Conservation (phyloP, 2,797 vertebrate genomes). For the Lepilemur ruficaudatus region DNA sequence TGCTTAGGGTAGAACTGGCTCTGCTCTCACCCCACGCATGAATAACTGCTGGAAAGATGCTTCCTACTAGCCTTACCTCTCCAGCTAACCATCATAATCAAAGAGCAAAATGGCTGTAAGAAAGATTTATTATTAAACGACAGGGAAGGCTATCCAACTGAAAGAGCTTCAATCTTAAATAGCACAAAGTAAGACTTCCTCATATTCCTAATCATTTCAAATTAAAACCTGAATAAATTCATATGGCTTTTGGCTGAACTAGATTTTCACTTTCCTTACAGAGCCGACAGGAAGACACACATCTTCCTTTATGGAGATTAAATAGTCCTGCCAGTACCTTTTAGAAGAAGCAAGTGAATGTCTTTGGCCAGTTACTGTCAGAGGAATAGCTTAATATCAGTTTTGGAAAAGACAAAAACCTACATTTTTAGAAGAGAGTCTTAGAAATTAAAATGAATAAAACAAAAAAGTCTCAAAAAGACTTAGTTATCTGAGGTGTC, state of each 20-base stretch:
- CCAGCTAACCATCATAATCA: background rate
- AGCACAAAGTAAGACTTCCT: background rate
- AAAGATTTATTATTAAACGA: conserved; percentile 9
- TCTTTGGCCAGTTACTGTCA: conserved; percentile 35
- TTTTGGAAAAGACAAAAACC: conserved; percentile 9
- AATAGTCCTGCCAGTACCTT: background rate
- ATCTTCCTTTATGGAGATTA: background rate
- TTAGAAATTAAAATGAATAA: conserved; percentile 1
- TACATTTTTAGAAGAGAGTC: background rate
- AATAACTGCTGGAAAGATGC: background rate
- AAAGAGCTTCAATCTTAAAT: background rate
- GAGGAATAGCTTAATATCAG: background rate
- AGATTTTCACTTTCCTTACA: background rate
- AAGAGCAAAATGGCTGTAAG: conserved; percentile 21
- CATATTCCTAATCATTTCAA: background rate
- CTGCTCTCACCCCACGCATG: background rate
- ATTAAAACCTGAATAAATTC: conserved; percentile 6
- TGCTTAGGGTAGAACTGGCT: background rate
- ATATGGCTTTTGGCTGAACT: background rate
- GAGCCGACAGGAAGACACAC: background rate
- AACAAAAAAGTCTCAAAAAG: conserved; percentile 1
- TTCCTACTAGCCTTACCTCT: background rate
- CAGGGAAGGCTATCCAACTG: background rate
- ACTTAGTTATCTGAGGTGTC: background rate
- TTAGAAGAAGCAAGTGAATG: background rate